Conservation (phyloP, 1,140 invertebrate genomes). For the Coptotermes formosanus region DNA sequence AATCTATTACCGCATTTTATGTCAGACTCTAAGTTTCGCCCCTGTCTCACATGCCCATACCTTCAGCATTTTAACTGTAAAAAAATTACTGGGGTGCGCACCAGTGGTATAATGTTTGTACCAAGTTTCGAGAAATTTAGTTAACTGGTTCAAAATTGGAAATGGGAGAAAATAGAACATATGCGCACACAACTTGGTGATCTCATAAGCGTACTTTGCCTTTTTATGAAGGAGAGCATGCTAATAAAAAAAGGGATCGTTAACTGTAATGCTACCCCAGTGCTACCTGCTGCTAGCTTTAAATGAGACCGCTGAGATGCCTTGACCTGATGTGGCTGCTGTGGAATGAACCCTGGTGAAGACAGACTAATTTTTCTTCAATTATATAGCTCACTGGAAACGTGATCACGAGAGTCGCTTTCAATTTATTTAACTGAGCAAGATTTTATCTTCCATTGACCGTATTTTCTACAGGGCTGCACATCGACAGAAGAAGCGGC, state of each 20-base stretch:
- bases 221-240: not conserved
- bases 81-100: no score
- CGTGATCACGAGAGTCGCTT: not conserved
- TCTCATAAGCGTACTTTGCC: no score
- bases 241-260: not conserved
- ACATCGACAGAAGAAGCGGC: not conserved
- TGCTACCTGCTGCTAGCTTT: not conserved
- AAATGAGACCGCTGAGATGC: not conserved
- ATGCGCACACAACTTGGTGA: no score
- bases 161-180: not conserved
- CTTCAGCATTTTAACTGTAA: no score
- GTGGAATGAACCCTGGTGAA: not conserved
- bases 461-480: not conserved
- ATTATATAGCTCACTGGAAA: not conserved
- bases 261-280: not conserved
- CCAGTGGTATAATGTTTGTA: no score
- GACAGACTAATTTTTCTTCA: constrained; percentile 11
- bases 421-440: constrained; percentile 10
- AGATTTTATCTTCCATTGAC: not conserved
- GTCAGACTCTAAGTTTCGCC: no score
- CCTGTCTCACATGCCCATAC: no score
- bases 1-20: no score
- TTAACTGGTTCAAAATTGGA: not conserved
- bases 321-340: not conserved
- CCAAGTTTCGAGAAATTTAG: no score